Evolutionary conservation across 1,140 invertebrate species (phyloP).

Genomic region (Geopemphigus sp.): DNA sequence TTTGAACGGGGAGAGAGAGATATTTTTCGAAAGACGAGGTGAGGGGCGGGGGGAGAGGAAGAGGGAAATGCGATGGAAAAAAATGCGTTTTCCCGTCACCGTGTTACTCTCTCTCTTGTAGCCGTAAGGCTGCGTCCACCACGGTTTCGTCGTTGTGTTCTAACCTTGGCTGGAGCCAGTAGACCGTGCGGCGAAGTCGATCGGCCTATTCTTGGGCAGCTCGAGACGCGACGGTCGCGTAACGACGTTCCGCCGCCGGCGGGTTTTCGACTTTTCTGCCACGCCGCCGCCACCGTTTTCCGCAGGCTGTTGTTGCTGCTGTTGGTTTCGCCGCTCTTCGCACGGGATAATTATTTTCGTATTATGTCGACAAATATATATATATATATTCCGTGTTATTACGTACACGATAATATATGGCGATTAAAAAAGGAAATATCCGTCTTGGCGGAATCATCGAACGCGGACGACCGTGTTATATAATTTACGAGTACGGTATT

Average conservation of each 20-base stretch:
- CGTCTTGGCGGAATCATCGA: too few species aligned
- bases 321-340: constrained; percentile 33
- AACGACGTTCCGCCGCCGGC: neutral
- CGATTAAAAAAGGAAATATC: too few species aligned
- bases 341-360: constrained; percentile 33
- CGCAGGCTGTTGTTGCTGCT: neutral
- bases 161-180: constrained; percentile 45
- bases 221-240: constrained; percentile 33
- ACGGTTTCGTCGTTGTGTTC: neutral
- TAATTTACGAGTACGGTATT: neutral
- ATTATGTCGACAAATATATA: constrained; percentile 31
- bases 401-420: too few species aligned
- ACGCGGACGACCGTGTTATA: too few species aligned
- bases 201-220: constrained; percentile 45
- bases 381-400: neutral
- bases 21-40: too few species aligned
- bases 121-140: too few species aligned
- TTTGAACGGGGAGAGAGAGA: neutral
- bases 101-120: neutral
- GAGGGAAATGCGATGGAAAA: too few species aligned
- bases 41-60: too few species aligned
- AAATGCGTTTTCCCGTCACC: neutral
- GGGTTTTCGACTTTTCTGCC: constrained; percentile 13
- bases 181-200: constrained; percentile 31
- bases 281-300: neutral